A percentile compares a stretch with the other conserved stretches of the same genome.
These are phyloP conservation scores for Hippasteria phrygiana DNA, from an alignment of 53 echinoderm and acorn worm genomes.

Conservation along the genomic window DNA sequence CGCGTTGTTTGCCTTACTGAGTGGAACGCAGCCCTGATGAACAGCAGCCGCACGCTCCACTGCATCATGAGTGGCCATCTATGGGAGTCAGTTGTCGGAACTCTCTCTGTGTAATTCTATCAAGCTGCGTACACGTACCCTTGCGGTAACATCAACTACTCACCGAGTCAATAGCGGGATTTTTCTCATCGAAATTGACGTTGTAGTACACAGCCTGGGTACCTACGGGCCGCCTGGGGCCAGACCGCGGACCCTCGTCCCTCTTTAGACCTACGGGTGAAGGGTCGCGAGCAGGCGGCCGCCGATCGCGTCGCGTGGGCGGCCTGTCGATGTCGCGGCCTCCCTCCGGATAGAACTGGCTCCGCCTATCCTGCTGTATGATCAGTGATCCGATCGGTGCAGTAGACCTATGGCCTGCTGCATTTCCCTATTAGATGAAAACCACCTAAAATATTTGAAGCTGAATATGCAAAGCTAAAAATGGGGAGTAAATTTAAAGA, in stretches of 20 bases:
- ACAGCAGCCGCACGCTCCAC: too few relatives aligned
- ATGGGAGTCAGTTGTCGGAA: too few relatives aligned
- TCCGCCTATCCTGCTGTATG: conserved; percentile 1
- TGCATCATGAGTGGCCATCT: too few relatives aligned
- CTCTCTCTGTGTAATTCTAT: too few relatives aligned
- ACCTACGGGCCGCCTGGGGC: not conserved
- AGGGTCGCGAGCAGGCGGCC: not conserved
- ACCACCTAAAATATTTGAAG: too few relatives aligned
- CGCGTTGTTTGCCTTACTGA: too few relatives aligned
- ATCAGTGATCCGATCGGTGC: conserved; percentile 23
- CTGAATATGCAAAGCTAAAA: too few relatives aligned
- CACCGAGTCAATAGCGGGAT: not conserved
- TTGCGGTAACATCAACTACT: not conserved
- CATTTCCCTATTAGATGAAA: not conserved
- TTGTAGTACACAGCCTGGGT: conserved; percentile 23
- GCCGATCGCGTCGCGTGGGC: not conserved
- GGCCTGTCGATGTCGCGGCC: conserved; percentile 23
- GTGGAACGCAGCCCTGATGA: too few relatives aligned
- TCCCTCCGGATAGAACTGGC: conserved; percentile 42
- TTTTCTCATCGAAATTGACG: not conserved
- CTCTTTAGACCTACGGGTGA: not conserved
- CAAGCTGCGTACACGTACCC: too few relatives aligned
- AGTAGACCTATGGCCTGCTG: not conserved
- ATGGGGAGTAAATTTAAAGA: too few relatives aligned
- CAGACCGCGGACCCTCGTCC: not conserved